phyloP scores from a whole-genome alignment of 1,140 invertebrate species.

The Tetranychus cinnabarinus region DNA sequence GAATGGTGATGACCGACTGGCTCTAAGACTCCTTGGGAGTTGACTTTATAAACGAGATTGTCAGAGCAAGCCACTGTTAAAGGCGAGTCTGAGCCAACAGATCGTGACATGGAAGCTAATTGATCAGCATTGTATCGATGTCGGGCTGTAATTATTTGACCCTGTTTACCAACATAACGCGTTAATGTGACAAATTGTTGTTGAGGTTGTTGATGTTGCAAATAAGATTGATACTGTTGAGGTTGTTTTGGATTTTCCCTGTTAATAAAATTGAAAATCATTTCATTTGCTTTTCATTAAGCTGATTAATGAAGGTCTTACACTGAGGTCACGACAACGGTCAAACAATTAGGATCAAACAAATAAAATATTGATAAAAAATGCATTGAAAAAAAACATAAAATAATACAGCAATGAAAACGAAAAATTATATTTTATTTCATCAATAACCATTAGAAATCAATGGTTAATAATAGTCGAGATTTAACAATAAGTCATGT shows the following conservation, averaged over 20 bases:
- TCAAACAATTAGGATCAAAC: too few relatives aligned
- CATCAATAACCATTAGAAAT: too few relatives aligned
- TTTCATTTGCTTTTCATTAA: too few relatives aligned
- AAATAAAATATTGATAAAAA: too few relatives aligned
- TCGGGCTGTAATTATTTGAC: neutral
- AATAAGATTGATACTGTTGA: neutral
- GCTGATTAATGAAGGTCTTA: too few relatives aligned
- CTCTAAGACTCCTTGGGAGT: neutral
- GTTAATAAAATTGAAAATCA: neutral
- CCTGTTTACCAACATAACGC: neutral
- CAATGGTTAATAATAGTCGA: too few relatives aligned
- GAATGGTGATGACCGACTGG: neutral
- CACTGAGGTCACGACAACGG: too few relatives aligned
- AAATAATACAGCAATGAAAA: too few relatives aligned
- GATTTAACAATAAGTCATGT: too few relatives aligned
- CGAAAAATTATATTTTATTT: too few relatives aligned
- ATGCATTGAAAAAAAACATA: too few relatives aligned
- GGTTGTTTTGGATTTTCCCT: neutral
- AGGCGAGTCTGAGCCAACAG: neutral
- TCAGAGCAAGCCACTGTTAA: neutral
- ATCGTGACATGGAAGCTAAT: neutral
- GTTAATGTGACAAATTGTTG: constrained; percentile 8
- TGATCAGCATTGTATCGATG: neutral
- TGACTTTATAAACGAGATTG: neutral
- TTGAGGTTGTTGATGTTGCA: neutral